Percentiles rank a stretch among this genome's conserved stretches.
Evolutionary conservation across 1,140 invertebrate species (phyloP).

Genomic region (Drosophila novamexicana): DNA sequence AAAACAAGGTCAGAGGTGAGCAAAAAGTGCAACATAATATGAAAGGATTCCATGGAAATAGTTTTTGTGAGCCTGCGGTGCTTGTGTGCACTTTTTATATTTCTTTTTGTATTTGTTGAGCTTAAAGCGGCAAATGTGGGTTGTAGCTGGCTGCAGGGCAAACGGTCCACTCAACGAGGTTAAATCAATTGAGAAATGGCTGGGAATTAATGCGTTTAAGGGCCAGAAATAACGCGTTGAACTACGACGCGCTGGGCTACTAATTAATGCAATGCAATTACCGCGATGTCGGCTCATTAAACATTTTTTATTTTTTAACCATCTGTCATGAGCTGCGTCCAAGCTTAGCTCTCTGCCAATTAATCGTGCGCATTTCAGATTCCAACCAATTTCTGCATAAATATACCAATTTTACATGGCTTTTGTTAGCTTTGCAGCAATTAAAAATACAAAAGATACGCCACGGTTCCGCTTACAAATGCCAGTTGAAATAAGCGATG

Average conservation of each 20-base stretch:
- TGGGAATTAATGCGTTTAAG: too few species aligned
- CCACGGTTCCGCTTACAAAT: not conserved
- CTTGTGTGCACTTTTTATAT: not conserved
- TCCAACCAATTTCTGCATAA: slow-evolving; percentile 3
- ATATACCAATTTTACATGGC: slow-evolving; percentile 2
- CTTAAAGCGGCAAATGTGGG: not conserved
- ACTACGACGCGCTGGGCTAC: not conserved
- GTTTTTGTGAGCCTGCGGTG: not conserved
- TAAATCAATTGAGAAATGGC: not conserved
- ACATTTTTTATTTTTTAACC: slow-evolving; percentile 29
- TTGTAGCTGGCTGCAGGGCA: not conserved
- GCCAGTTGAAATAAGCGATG: not conserved
- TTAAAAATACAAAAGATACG: slow-evolving; percentile 34
- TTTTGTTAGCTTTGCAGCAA: slow-evolving; percentile 7
- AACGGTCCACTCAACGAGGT: not conserved
- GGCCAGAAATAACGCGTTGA: too few species aligned
- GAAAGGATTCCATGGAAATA: not conserved
- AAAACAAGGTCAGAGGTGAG: too few species aligned
- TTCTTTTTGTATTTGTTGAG: not conserved
- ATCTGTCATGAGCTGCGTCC: slow-evolving; percentile 5
- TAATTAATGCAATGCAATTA: slow-evolving; percentile 64
- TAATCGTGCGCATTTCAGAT: slow-evolving; percentile 6
- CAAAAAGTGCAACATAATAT: slow-evolving; percentile 1
- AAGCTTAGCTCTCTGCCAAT: not conserved
- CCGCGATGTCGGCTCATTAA: slow-evolving; percentile 41